phyloP scores from a whole-genome alignment of 2,888 invertebrate genomes.

The Limnephilus lunatus region DNA sequence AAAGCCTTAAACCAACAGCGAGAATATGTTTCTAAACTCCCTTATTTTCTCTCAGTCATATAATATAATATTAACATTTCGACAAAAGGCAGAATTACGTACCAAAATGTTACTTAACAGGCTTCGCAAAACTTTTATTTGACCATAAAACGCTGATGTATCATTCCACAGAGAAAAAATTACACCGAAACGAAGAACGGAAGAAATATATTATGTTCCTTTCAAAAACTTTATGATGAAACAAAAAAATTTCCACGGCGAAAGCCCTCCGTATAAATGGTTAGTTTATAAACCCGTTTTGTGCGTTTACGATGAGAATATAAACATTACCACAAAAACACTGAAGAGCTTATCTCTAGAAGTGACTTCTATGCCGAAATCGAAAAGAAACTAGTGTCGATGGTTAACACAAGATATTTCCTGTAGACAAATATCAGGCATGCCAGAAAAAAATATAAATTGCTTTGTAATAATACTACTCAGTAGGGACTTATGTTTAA shows the following conservation, averaged over 20 bases:
- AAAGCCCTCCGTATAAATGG: constrained; percentile 17
- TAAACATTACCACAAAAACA: neutral
- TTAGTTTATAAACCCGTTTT: constrained; percentile 31
- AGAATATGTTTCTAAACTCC: neutral
- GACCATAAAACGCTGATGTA: neutral
- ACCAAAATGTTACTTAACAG: neutral
- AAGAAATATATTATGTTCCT: neutral
- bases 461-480: too few species aligned
- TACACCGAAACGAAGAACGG: neutral
- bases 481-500: too few species aligned
- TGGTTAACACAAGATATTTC: too few species aligned
- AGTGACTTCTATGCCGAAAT: neutral
- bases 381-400: neutral
- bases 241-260: constrained; percentile 1
- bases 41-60: neutral
- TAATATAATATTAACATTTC: neutral
- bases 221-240: constrained; percentile 26
- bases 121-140: neutral
- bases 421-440: too few species aligned
- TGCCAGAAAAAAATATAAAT: too few species aligned
- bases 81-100: neutral
- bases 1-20: neutral
- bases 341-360: neutral
- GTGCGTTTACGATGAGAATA: constrained; percentile 8
- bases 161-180: neutral